phyloP scores from a whole-genome alignment of 2,888 invertebrate genomes.

The Caenorhabditis sp. region DNA sequence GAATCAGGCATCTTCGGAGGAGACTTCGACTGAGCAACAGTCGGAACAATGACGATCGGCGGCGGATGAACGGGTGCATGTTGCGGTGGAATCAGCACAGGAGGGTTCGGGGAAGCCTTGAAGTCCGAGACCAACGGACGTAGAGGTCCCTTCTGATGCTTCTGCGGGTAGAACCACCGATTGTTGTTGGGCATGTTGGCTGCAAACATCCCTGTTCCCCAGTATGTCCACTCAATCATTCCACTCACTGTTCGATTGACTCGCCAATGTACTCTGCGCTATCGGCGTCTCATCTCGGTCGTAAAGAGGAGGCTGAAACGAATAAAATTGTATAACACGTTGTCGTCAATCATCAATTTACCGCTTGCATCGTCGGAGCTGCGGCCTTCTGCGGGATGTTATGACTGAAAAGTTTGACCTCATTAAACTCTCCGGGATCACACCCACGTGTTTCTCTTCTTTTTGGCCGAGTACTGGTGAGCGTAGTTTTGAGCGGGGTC shows the following conservation, averaged over 20 bases:
- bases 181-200: not conserved
- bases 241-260: constrained; percentile 26
- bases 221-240: not conserved
- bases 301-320: constrained; percentile 22
- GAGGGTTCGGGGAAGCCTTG: no score
- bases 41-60: no score
- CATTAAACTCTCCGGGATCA: no score
- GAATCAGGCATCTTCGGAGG: no score
- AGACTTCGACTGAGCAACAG: no score
- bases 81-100: no score
- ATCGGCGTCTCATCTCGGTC: constrained; percentile 48
- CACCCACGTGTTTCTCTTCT: constrained; percentile 6
- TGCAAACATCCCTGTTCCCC: not conserved
- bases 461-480: not conserved
- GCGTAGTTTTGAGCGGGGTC: constrained; percentile 27
- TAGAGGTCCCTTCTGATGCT: not conserved
- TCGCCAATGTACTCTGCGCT: constrained; percentile 41
- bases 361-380: not conserved
- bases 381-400: not conserved
- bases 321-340: not conserved
- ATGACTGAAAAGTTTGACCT: no score
- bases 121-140: not conserved
- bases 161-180: constrained; percentile 17
- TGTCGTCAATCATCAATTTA: not conserved
- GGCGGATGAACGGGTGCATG: no score